These are phyloP conservation scores for Athalia circularis DNA, from an alignment of 2,888 invertebrate species.

Conservation along the genomic window DNA sequence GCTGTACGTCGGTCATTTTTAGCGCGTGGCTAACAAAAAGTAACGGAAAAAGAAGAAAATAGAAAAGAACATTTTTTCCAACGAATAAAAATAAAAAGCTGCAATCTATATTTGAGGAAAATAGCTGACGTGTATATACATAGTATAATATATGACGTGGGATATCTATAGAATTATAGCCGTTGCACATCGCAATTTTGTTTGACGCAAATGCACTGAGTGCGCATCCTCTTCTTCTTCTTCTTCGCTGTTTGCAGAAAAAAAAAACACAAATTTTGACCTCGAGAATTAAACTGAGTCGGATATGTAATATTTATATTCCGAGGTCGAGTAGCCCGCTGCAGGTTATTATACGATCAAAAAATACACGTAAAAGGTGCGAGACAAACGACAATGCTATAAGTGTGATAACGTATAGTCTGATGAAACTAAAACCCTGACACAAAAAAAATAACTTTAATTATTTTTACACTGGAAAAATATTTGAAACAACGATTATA, in stretches of 20 bases:
- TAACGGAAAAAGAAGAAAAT: too few relatives aligned
- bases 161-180: too few relatives aligned
- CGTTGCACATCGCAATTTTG: too few relatives aligned
- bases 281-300: background rate
- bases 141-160: too few relatives aligned
- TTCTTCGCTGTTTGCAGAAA: background rate
- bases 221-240: background rate
- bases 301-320: constrained; percentile 20
- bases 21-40: too few relatives aligned
- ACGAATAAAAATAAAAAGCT: too few relatives aligned
- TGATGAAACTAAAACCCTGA: constrained; percentile 28
- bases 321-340: constrained; percentile 19
- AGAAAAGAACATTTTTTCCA: too few relatives aligned
- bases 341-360: background rate
- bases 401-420: background rate
- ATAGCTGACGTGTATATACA: too few relatives aligned
- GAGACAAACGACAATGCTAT: constrained; percentile 15
- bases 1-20: too few relatives aligned
- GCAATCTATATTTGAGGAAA: too few relatives aligned
- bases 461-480: background rate
- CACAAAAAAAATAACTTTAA: background rate
- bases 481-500: too few relatives aligned
- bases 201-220: too few relatives aligned
- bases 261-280: background rate
- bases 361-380: background rate